These are phyloP conservation scores for Aulostomus chinensis DNA, from an alignment of 2,797 vertebrate genomes.

Conservation along the genomic window DNA sequence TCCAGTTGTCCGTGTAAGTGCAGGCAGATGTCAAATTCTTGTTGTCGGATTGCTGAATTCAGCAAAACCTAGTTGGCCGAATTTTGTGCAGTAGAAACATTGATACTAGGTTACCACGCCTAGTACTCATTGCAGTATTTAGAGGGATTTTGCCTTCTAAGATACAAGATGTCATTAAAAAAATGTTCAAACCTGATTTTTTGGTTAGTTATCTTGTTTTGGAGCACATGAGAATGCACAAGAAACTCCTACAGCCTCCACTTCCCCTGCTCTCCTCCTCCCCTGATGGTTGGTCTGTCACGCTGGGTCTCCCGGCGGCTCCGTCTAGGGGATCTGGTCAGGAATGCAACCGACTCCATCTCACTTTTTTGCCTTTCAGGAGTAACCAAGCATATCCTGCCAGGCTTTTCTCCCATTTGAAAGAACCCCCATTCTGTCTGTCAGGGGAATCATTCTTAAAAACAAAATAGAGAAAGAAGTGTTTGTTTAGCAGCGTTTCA, in stretches of 20 bases:
- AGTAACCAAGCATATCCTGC: constrained; percentile 50
- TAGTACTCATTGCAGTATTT: neutral
- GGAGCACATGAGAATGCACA: neutral
- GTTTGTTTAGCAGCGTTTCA: too few relatives aligned
- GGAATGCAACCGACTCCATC: constrained; percentile 41
- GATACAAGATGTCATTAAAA: too few relatives aligned
- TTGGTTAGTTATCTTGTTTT: too few relatives aligned
- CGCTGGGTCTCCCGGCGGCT: constrained; percentile 3
- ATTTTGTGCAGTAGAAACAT: too few relatives aligned
- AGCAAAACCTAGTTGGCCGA: too few relatives aligned
- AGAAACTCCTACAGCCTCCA: neutral
- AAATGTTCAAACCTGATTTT: too few relatives aligned
- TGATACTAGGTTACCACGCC: too few relatives aligned
- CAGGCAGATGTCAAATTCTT: neutral
- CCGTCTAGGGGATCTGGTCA: constrained; percentile 38
- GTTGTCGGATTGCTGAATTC: neutral
- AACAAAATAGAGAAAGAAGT: constrained; percentile 5
- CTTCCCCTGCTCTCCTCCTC: neutral
- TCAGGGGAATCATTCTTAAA: constrained; percentile 22
- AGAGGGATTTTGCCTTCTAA: neutral
- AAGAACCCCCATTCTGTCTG: constrained; percentile 19
- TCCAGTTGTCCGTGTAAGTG: neutral
- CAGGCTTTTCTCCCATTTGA: constrained; percentile 45
- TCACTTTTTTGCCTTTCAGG: constrained; percentile 51
- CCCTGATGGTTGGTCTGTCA: constrained; percentile 2